Conservation (phyloP, 2,888 invertebrate species). For the Lamellibrachia columna region DNA sequence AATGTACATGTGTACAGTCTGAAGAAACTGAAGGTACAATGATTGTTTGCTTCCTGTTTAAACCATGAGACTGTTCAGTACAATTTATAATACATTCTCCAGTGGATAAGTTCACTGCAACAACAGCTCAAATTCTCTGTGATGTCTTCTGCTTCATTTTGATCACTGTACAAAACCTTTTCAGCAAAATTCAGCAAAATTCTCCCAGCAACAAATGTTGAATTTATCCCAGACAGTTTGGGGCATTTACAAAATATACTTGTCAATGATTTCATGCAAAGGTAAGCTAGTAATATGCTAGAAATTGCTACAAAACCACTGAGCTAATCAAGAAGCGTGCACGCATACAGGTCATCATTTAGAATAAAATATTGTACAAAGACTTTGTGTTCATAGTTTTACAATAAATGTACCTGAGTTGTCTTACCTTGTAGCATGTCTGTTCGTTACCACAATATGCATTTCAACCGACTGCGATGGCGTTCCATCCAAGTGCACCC, state of each 20-base stretch:
- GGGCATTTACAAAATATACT: too few relatives aligned
- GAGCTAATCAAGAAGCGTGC: background rate
- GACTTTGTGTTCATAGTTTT: background rate
- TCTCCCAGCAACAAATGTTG: background rate
- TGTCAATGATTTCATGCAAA: too few relatives aligned
- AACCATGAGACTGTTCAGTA: background rate
- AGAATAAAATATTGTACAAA: background rate
- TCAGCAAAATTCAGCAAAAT: background rate
- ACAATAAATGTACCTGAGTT: background rate
- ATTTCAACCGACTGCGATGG: constrained; percentile 76
- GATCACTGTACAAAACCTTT: background rate
- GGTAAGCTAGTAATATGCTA: too few relatives aligned
- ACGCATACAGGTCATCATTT: background rate
- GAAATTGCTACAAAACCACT: background rate
- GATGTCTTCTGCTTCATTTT: background rate
- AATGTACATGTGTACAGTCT: constrained; percentile 75
- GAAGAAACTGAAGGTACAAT: constrained; percentile 55
- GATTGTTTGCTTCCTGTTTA: background rate
- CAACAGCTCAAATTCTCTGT: background rate
- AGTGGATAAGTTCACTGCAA: background rate
- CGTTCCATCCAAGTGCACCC: constrained; percentile 72
- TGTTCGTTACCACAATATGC: constrained; percentile 78
- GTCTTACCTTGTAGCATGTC: constrained; percentile 62
- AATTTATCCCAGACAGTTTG: too few relatives aligned
- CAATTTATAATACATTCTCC: background rate